Conservation (phyloP, 2,113 vertebrate genomes). For the Phaetusa simplex region DNA sequence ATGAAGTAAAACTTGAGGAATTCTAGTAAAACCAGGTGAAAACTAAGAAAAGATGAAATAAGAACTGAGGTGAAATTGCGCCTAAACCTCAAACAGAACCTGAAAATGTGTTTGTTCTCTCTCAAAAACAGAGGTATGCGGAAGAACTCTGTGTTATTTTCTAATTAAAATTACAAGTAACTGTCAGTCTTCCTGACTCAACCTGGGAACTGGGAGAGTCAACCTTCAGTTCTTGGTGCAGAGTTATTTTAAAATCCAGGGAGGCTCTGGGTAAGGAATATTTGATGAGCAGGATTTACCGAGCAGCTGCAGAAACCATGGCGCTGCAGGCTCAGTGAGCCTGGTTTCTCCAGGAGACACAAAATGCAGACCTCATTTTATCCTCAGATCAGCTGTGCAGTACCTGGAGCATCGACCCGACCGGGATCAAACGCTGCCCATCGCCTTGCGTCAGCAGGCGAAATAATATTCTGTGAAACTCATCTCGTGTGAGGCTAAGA, state of each 20-base stretch:
- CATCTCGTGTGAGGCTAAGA: not conserved
- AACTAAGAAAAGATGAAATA: not conserved
- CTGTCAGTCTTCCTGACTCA: not conserved
- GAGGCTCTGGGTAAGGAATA: not conserved
- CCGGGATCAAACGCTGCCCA: not conserved
- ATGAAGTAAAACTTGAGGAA: conserved; percentile 3
- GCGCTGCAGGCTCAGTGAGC: not conserved
- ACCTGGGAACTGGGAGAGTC: not conserved
- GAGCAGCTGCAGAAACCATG: not conserved
- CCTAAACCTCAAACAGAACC: not conserved
- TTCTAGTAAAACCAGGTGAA: conserved; percentile 22
- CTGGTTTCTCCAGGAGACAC: not conserved
- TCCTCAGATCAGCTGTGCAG: not conserved
- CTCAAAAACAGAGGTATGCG: fast-evolving
- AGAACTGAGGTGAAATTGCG: not conserved
- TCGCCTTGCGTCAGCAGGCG: not conserved
- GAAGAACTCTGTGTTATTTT: not conserved
- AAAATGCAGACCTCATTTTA: not conserved
- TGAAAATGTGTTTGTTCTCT: not conserved
- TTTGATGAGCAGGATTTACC: not conserved
- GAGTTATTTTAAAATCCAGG: not conserved
- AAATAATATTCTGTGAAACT: not conserved
- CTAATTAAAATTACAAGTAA: not conserved
- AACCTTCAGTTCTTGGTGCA: not conserved
- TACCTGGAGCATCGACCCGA: not conserved